Conservation (phyloP, 2,888 invertebrate genomes). For the Zygogramma bicolorata region DNA sequence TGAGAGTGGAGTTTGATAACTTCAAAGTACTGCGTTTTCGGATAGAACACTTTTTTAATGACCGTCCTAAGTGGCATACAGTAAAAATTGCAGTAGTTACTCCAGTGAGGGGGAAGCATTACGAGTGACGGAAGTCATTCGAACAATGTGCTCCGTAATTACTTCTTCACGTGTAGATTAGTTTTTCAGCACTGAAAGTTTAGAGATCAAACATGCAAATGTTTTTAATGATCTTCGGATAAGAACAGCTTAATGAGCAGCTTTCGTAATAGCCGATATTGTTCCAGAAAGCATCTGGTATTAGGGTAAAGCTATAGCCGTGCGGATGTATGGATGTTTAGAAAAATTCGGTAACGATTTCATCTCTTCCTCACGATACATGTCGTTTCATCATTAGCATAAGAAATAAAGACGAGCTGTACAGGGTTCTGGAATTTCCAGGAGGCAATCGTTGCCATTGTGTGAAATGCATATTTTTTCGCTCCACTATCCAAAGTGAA, state of each 20-base stretch:
- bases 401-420: too few species aligned
- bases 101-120: neutral
- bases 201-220: neutral
- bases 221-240: neutral
- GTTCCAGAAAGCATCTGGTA: too few species aligned
- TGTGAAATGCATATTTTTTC: too few species aligned
- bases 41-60: slow-evolving; percentile 5
- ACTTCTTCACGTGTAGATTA: neutral
- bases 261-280: too few species aligned
- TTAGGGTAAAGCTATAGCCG: too few species aligned
- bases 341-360: too few species aligned
- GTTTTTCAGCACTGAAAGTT: neutral
- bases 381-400: too few species aligned
- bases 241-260: neutral
- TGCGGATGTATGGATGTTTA: too few species aligned
- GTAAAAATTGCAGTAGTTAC: slow-evolving; percentile 3
- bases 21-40: neutral
- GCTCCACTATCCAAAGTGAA: too few species aligned
- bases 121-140: neutral
- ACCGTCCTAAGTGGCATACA: neutral
- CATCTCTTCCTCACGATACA: too few species aligned
- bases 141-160: slow-evolving; percentile 3
- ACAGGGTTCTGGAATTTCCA: too few species aligned
- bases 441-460: too few species aligned
- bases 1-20: neutral